phyloP scores from a whole-genome alignment of 2,113 vertebrate genomes.

The Pitta sordida region DNA sequence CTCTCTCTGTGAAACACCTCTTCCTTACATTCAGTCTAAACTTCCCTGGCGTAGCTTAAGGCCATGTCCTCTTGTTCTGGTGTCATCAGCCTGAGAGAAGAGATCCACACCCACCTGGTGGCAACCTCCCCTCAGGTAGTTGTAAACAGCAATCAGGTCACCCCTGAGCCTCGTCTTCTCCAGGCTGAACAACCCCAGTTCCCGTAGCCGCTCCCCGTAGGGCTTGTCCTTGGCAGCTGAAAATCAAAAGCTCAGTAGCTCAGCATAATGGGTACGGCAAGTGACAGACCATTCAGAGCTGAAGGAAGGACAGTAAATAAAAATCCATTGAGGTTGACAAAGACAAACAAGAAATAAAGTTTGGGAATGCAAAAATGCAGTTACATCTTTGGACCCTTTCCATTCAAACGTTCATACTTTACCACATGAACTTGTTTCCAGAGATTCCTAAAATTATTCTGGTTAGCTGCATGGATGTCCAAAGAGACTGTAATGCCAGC shows the following conservation, averaged over 20 bases:
- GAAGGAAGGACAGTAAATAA: conserved; percentile 40
- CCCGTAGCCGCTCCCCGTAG: too few species aligned
- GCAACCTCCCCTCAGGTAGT: too few species aligned
- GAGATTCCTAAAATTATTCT: neutral
- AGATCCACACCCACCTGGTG: too few species aligned
- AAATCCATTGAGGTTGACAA: neutral
- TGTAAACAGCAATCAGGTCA: too few species aligned
- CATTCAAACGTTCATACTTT: neutral
- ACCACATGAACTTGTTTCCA: neutral
- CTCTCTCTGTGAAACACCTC: too few species aligned
- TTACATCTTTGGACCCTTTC: neutral
- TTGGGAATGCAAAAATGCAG: neutral
- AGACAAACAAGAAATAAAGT: neutral
- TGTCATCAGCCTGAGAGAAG: too few species aligned
- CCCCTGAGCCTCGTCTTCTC: too few species aligned
- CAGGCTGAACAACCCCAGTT: too few species aligned
- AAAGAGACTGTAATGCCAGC: neutral
- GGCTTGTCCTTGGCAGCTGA: conserved; percentile 21
- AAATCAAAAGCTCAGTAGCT: conserved; percentile 53
- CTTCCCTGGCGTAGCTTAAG: too few species aligned
- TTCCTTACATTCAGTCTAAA: too few species aligned
- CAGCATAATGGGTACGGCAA: conserved; percentile 41
- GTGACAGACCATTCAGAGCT: conserved; percentile 58
- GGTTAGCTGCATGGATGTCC: neutral
- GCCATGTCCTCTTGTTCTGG: too few species aligned